Conservation (phyloP, 2,797 vertebrate species). For the Semotilus atromaculatus region DNA sequence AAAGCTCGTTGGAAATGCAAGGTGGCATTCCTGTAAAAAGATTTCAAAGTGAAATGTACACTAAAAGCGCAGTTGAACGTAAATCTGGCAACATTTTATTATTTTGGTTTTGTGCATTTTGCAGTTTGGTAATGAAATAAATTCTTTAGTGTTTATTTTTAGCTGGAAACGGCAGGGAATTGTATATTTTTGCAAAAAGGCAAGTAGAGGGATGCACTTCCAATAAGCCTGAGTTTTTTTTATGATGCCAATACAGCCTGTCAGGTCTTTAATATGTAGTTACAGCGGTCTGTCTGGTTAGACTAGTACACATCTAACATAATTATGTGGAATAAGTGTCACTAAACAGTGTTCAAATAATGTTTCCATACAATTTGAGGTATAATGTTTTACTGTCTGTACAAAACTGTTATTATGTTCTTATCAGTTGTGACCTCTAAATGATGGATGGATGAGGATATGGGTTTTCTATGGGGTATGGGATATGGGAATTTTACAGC, state of each 20-base stretch:
- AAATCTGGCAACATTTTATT: not conserved
- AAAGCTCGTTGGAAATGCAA: not conserved
- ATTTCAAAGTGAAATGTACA: not conserved
- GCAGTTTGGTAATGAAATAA: not conserved
- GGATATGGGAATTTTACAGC: not conserved
- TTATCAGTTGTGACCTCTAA: not conserved
- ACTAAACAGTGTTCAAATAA: not conserved
- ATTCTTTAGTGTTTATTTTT: not conserved
- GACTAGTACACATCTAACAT: not conserved
- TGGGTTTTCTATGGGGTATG: not conserved
- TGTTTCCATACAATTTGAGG: not conserved
- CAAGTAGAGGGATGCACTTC: not conserved
- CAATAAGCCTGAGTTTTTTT: not conserved
- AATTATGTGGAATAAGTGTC: not conserved
- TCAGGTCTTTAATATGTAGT: not conserved
- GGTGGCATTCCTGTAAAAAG: not conserved
- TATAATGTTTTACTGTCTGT: not conserved
- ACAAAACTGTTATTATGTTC: not conserved
- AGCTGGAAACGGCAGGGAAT: not conserved
- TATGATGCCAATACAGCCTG: not conserved
- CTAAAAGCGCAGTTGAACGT: not conserved
- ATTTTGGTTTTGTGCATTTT: not conserved
- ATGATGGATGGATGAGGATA: not conserved
- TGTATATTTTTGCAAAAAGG: not conserved
- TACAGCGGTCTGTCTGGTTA: not conserved